Evolutionary conservation across 1,140 invertebrate species (phyloP).

Genomic region (Sycobia sp.): DNA sequence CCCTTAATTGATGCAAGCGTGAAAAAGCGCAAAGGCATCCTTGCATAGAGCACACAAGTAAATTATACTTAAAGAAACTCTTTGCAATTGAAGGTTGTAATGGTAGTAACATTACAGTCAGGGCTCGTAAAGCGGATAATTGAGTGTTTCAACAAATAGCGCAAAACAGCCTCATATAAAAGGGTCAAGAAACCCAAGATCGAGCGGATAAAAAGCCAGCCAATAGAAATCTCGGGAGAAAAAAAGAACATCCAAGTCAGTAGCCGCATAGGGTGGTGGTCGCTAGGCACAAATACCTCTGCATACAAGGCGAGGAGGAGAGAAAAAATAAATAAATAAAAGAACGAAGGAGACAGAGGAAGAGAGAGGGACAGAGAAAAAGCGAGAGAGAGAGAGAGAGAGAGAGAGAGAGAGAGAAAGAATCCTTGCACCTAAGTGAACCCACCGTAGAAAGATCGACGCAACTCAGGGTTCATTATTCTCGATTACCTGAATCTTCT

Average conservation of each 20-base stretch:
- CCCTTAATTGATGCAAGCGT: no score
- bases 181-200: constrained; percentile 24
- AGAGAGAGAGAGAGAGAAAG: constrained; percentile 22
- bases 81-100: constrained; percentile 1
- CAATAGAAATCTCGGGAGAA: constrained; percentile 23
- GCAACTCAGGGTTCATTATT: constrained; percentile 51
- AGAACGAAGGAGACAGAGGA: constrained; percentile 3
- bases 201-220: constrained; percentile 19
- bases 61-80: no score
- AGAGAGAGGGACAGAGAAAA: constrained; percentile 6
- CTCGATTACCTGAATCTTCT: constrained; percentile 37
- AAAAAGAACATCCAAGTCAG: constrained; percentile 15
- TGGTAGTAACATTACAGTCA: neutral
- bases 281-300: constrained; percentile 19
- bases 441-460: constrained; percentile 39
- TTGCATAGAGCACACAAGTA: no score
- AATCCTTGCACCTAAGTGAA: constrained; percentile 38
- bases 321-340: constrained; percentile 1
- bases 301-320: neutral
- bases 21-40: no score
- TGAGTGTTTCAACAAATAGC: constrained; percentile 8
- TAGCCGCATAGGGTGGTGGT: neutral
- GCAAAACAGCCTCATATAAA: constrained; percentile 14
- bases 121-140: constrained; percentile 15
- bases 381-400: neutral